Evolutionary conservation across 1,140 invertebrate genomes (phyloP).

Genomic region (Lysiphlebus fabarum): DNA sequence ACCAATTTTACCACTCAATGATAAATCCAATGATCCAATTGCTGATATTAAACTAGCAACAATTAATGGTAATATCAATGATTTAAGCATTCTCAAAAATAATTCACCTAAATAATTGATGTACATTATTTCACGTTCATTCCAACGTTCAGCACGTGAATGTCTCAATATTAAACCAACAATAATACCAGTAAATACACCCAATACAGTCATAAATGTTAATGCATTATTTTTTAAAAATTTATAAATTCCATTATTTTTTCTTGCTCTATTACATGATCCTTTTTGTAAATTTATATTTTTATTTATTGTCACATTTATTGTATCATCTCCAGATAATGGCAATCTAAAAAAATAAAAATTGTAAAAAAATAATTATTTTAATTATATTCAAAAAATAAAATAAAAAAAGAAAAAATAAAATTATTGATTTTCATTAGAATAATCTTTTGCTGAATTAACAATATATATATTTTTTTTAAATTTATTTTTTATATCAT

Average conservation of each 20-base stretch:
- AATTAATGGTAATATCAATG: slow-evolving; percentile 73
- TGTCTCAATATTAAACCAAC: slow-evolving; percentile 72
- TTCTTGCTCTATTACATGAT: slow-evolving; percentile 42
- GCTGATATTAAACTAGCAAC: slow-evolving; percentile 72
- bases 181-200: slow-evolving; percentile 76
- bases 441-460: too few relatives aligned
- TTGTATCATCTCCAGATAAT: slow-evolving; percentile 44
- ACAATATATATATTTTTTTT: too few relatives aligned
- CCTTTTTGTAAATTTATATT: slow-evolving; percentile 48
- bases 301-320: slow-evolving; percentile 38
- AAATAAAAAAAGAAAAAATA: too few relatives aligned
- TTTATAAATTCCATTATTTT: slow-evolving; percentile 41
- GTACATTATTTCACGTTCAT: slow-evolving; percentile 79
- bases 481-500: too few relatives aligned
- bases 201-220: slow-evolving; percentile 79
- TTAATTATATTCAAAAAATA: too few relatives aligned
- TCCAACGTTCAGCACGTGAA: slow-evolving; percentile 60
- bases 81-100: slow-evolving; percentile 76
- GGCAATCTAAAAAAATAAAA: slow-evolving; percentile 41
- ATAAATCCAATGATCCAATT: slow-evolving; percentile 67
- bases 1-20: slow-evolving; percentile 65
- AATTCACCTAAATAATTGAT: slow-evolving; percentile 79
- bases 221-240: slow-evolving; percentile 75
- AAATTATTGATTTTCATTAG: not conserved
- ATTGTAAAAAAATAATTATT: too few relatives aligned